Conservation (phyloP, 2,888 invertebrate genomes). For the Drosophila putrida region DNA sequence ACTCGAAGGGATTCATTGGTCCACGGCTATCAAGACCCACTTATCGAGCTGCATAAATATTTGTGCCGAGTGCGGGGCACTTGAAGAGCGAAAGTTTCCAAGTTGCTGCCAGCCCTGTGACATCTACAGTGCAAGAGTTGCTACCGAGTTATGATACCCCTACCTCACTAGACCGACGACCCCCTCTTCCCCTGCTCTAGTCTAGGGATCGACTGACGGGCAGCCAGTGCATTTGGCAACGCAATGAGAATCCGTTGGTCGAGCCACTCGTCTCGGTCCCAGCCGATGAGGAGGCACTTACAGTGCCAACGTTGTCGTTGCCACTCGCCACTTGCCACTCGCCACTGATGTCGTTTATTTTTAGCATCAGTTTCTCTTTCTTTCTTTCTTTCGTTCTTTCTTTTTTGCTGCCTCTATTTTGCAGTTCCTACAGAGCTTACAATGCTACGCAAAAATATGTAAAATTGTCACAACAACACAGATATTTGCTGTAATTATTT, state of each 20-base stretch:
- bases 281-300: slow-evolving; percentile 54
- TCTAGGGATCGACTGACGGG: slow-evolving; percentile 28
- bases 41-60: slow-evolving; percentile 62
- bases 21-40: slow-evolving; percentile 31
- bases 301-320: slow-evolving; percentile 54
- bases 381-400: neutral
- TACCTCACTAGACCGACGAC: neutral
- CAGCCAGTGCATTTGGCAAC: slow-evolving; percentile 69
- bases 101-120: slow-evolving; percentile 56
- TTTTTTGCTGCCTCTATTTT: slow-evolving; percentile 23
- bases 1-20: slow-evolving; percentile 33
- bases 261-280: slow-evolving; percentile 27
- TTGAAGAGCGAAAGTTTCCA: slow-evolving; percentile 46
- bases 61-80: slow-evolving; percentile 50
- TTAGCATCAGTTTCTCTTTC: slow-evolving; percentile 58
- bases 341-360: slow-evolving; percentile 65
- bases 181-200: neutral
- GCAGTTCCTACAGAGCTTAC: slow-evolving; percentile 37
- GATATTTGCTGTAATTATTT: slow-evolving; percentile 65
- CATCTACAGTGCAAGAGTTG: slow-evolving; percentile 39
- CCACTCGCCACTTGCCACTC: slow-evolving; percentile 45
- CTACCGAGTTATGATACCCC: neutral
- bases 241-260: slow-evolving; percentile 49
- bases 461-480: slow-evolving; percentile 33
- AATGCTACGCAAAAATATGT: slow-evolving; percentile 57